phyloP scores from a whole-genome alignment of 2,113 vertebrate genomes.

The Spheniscus mendiculus region DNA sequence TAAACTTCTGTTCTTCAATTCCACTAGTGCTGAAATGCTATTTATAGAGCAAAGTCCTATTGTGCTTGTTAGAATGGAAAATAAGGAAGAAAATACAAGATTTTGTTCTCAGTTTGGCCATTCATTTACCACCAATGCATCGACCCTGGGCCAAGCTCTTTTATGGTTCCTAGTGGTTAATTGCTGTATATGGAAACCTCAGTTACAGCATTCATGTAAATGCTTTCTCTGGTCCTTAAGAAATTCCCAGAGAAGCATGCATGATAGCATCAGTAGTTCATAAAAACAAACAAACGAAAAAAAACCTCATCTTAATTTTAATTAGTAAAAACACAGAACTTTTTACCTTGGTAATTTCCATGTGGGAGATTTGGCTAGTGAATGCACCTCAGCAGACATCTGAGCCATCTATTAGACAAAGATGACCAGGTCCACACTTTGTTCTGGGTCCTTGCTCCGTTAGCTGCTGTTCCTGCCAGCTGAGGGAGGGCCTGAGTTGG shows the following conservation, averaged over 20 bases:
- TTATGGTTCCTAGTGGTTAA: background rate
- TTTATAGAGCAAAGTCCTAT: background rate
- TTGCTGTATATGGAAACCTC: background rate
- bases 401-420: background rate
- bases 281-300: background rate
- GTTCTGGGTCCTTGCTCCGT: background rate
- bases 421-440: background rate
- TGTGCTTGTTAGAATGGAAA: background rate
- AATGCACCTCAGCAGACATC: background rate
- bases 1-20: background rate
- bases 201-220: background rate
- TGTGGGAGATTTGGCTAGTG: background rate
- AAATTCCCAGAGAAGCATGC: background rate
- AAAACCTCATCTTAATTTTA: background rate
- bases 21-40: background rate
- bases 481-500: background rate
- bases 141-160: rapidly evolving
- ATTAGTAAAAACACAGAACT: background rate
- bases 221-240: background rate
- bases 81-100: background rate
- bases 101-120: background rate
- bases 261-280: background rate
- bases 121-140: background rate
- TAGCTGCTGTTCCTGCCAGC: background rate
- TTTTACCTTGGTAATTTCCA: background rate